Conservation (phyloP, 2,888 invertebrate genomes). For the Odontomyia ornata region DNA sequence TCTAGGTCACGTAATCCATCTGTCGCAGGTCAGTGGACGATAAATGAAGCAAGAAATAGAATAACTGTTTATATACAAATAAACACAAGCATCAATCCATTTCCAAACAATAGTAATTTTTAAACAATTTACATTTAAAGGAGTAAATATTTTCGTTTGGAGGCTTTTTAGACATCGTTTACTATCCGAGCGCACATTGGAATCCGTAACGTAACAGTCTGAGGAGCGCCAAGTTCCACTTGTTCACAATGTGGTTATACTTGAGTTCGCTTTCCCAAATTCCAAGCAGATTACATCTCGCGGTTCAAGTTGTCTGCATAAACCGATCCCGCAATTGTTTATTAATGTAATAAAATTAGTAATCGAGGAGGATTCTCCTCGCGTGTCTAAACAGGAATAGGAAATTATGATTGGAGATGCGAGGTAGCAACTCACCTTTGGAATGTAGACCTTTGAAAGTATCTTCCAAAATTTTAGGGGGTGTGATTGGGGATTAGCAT, state of each 20-base stretch:
- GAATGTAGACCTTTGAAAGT: neutral
- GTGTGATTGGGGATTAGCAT: neutral
- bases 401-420: conserved; percentile 34
- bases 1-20: conserved; percentile 38
- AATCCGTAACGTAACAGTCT: conserved; percentile 5
- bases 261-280: conserved; percentile 6
- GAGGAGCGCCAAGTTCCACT: conserved; percentile 8
- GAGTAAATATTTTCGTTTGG: conserved; percentile 44
- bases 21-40: conserved; percentile 42
- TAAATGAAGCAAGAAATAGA: conserved; percentile 34
- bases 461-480: neutral
- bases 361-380: conserved; percentile 25
- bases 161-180: conserved; percentile 34
- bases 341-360: conserved; percentile 40
- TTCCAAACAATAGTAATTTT: conserved; percentile 45
- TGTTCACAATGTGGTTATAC: neutral
- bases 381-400: conserved; percentile 32
- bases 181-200: neutral
- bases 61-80: conserved; percentile 38
- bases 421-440: neutral
- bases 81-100: conserved; percentile 31
- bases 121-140: conserved; percentile 46
- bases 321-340: conserved; percentile 30
- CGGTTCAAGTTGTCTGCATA: conserved; percentile 28
- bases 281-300: conserved; percentile 24